Evolutionary conservation across 2,113 vertebrate species (phyloP).

Genomic region (Cyanistes caeruleus): DNA sequence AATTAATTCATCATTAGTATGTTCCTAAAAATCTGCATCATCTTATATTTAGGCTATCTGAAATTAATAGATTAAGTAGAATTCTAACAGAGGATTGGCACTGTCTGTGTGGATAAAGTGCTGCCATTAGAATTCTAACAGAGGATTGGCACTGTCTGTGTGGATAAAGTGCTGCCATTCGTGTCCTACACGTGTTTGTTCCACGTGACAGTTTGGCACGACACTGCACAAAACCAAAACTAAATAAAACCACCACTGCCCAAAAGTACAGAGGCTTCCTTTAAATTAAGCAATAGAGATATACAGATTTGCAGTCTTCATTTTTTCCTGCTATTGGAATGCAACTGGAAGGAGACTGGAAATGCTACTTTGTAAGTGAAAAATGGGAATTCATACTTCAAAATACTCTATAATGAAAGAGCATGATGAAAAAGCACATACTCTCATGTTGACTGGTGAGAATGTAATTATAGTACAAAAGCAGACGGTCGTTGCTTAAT

Average conservation of each 20-base stretch:
- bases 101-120: background rate
- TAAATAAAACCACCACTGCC: background rate
- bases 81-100: constrained; percentile 7
- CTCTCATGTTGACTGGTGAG: background rate
- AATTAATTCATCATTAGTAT: background rate
- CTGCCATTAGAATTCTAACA: background rate
- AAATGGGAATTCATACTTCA: background rate
- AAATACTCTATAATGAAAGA: background rate
- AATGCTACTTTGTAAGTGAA: background rate
- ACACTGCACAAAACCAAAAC: background rate
- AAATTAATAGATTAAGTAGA: constrained; percentile 11
- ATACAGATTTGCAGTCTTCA: background rate
- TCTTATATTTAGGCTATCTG: background rate
- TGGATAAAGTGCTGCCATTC: background rate
- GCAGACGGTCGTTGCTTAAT: background rate
- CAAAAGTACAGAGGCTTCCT: background rate
- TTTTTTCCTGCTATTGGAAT: background rate
- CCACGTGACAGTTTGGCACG: background rate
- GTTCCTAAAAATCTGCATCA: background rate
- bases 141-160: background rate
- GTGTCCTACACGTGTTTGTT: background rate
- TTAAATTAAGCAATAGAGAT: background rate
- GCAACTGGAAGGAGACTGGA: background rate
- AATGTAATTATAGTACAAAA: background rate
- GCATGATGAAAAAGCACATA: background rate